These are phyloP conservation scores for Acipenser transmontanus DNA, from an alignment of 2,797 vertebrate genomes.

Conservation along the genomic window DNA sequence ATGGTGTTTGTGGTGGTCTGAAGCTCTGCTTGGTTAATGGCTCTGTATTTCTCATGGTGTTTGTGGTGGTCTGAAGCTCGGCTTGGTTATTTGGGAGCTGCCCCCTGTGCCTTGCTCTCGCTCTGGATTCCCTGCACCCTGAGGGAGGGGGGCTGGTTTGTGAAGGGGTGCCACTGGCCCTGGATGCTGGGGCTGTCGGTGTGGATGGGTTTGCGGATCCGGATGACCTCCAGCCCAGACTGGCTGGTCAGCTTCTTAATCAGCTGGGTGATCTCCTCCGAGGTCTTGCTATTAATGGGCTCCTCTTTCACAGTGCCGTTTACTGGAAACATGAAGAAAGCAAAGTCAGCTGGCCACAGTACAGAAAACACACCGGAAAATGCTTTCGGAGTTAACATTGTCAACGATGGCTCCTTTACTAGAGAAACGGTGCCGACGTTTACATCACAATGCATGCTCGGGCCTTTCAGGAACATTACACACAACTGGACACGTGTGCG, in stretches of 20 bases:
- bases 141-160: constrained; percentile 66
- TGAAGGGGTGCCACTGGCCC: constrained; percentile 94
- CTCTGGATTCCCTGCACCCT: constrained; percentile 30
- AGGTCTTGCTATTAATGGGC: constrained; percentile 62
- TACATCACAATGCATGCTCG: too few relatives aligned
- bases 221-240: constrained; percentile 86
- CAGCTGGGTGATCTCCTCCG: constrained; percentile 65
- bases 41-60: too few relatives aligned
- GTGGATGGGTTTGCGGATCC: constrained; percentile 91
- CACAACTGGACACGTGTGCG: too few relatives aligned
- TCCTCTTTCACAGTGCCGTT: constrained; percentile 83
- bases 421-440: too few relatives aligned
- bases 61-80: background rate
- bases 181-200: constrained; percentile 85
- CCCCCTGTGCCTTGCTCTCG: constrained; percentile 33
- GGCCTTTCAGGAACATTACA: too few relatives aligned
- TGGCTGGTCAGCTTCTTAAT: constrained; percentile 73
- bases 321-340: constrained; percentile 51
- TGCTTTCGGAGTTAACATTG: too few relatives aligned
- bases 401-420: too few relatives aligned
- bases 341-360: too few relatives aligned
- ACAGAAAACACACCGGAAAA: too few relatives aligned
- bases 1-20: too few relatives aligned
- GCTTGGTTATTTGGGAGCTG: constrained; percentile 18
- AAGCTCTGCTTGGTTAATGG: too few relatives aligned